phyloP scores from a whole-genome alignment of 2,888 invertebrate genomes.

The Frankliniella fusca region DNA sequence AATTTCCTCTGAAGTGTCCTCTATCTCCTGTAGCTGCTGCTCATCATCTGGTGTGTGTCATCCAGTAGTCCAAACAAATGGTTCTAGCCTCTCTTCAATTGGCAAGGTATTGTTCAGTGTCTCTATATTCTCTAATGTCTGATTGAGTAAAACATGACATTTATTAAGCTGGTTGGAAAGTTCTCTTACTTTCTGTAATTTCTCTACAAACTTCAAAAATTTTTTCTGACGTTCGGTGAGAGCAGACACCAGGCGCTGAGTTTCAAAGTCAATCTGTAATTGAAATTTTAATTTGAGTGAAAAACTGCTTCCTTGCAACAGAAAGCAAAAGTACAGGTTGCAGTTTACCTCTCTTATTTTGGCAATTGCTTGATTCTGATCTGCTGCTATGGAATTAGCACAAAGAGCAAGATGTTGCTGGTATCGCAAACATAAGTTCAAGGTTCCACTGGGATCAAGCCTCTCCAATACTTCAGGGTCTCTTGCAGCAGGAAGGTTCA shows the following conservation, averaged over 20 bases:
- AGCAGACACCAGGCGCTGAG: constrained; percentile 62
- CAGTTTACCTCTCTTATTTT: constrained; percentile 69
- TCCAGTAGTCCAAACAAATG: constrained; percentile 84
- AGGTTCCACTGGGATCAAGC: constrained; percentile 62
- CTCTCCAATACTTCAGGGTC: constrained; percentile 85
- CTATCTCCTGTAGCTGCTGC: background rate
- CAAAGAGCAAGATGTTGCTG: constrained; percentile 80
- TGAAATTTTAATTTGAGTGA: constrained; percentile 33
- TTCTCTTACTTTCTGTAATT: constrained; percentile 75
- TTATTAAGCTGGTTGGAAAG: constrained; percentile 76
- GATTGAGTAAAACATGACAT: constrained; percentile 75
- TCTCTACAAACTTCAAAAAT: constrained; percentile 80
- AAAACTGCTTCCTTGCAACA: constrained; percentile 9
- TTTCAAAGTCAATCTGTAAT: constrained; percentile 65
- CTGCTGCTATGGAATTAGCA: constrained; percentile 74
- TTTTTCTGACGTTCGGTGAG: constrained; percentile 78
- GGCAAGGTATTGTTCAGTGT: constrained; percentile 78
- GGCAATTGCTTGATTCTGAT: constrained; percentile 68
- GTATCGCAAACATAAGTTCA: constrained; percentile 72
- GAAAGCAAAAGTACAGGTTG: constrained; percentile 34
- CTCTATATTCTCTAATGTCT: constrained; percentile 80
- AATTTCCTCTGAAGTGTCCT: constrained; percentile 9
- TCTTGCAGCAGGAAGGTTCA: constrained; percentile 73
- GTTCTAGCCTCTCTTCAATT: constrained; percentile 75
- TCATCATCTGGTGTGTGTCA: constrained; percentile 40